A percentile compares a stretch with the other conserved stretches of the same genome.
Evolutionary conservation across 1,140 invertebrate genomes (phyloP).

Genomic region (Meloidogyne hapla): DNA sequence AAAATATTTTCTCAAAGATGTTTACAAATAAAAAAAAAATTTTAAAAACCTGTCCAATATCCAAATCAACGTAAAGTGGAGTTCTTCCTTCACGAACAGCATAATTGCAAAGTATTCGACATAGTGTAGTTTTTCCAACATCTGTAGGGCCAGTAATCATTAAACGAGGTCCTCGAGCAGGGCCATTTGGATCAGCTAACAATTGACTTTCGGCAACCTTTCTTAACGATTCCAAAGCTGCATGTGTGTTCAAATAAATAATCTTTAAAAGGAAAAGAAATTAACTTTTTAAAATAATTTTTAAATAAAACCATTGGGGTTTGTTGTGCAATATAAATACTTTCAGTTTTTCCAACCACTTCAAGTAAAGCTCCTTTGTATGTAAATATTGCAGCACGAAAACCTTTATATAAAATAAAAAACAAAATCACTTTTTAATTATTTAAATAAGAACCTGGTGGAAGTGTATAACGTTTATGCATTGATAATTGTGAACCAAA

Average conservation of each 20-base stretch:
- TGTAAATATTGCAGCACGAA: constrained; percentile 92
- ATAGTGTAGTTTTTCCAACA: constrained; percentile 92
- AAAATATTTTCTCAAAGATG: no score
- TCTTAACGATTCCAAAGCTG: constrained; percentile 84
- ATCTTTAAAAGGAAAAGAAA: constrained; percentile 66
- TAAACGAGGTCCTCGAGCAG: constrained; percentile 67
- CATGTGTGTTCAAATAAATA: constrained; percentile 90
- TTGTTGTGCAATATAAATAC: constrained; percentile 56
- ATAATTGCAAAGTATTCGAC: constrained; percentile 86
- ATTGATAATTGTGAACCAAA: constrained; percentile 94
- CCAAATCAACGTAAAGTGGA: constrained; percentile 88
- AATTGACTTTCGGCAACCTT: constrained; percentile 75
- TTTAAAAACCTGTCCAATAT: constrained; percentile 80
- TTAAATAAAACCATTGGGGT: constrained; percentile 57
- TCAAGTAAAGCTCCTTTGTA: constrained; percentile 88
- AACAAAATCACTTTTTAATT: neutral
- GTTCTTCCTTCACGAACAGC: constrained; percentile 79
- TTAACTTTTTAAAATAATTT: constrained; percentile 12
- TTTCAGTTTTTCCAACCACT: constrained; percentile 65
- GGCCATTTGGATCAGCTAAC: constrained; percentile 37
- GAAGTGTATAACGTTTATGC: constrained; percentile 86
- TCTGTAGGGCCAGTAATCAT: constrained; percentile 91
- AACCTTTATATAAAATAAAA: constrained; percentile 68
- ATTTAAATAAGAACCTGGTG: constrained; percentile 64
- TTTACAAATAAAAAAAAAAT: no score